A percentile compares a stretch with the other conserved stretches of the same genome.
These are phyloP conservation scores for Schrankia costaestrigalis DNA, from an alignment of 2,888 invertebrate species.

Conservation along the genomic window DNA sequence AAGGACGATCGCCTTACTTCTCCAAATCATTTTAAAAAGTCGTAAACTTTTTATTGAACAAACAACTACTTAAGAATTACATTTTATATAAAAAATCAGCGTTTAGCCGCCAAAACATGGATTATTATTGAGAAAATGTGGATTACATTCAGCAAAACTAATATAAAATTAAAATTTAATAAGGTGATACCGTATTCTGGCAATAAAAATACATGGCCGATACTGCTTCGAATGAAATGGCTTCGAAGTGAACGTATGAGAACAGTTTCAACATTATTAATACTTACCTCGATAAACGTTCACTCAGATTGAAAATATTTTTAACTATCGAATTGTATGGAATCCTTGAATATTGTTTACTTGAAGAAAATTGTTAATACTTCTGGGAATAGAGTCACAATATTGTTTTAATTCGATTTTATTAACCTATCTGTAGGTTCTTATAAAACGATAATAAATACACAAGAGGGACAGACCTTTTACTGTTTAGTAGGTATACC, in stretches of 20 bases:
- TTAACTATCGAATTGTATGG: too few relatives aligned
- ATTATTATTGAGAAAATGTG: slow-evolving; percentile 26
- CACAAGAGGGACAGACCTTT: too few relatives aligned
- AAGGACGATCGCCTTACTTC: slow-evolving; percentile 46
- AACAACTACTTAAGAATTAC: slow-evolving; percentile 40
- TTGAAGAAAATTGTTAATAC: too few relatives aligned
- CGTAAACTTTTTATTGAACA: slow-evolving; percentile 63
- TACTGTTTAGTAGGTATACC: too few relatives aligned
- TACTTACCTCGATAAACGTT: not conserved
- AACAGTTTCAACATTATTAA: slow-evolving; percentile 5
- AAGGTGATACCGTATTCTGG: slow-evolving; percentile 31
- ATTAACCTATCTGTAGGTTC: too few relatives aligned
- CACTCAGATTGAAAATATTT: too few relatives aligned
- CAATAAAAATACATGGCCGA: slow-evolving; percentile 29
- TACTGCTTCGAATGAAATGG: slow-evolving; percentile 4
- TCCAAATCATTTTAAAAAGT: slow-evolving; percentile 60
- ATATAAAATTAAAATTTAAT: slow-evolving; percentile 29
- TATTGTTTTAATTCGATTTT: too few relatives aligned
- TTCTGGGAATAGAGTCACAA: too few relatives aligned
- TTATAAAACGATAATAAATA: too few relatives aligned
- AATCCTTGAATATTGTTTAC: too few relatives aligned
- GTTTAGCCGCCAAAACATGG: slow-evolving; percentile 18
- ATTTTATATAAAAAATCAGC: slow-evolving; percentile 30
- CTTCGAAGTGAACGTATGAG: slow-evolving; percentile 5
- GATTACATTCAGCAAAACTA: slow-evolving; percentile 19